Percentiles rank a stretch among this genome's conserved stretches.
These are phyloP conservation scores for Zygothrica quintamaculata DNA, from an alignment of 2,888 invertebrate genomes.

Conservation along the genomic window DNA sequence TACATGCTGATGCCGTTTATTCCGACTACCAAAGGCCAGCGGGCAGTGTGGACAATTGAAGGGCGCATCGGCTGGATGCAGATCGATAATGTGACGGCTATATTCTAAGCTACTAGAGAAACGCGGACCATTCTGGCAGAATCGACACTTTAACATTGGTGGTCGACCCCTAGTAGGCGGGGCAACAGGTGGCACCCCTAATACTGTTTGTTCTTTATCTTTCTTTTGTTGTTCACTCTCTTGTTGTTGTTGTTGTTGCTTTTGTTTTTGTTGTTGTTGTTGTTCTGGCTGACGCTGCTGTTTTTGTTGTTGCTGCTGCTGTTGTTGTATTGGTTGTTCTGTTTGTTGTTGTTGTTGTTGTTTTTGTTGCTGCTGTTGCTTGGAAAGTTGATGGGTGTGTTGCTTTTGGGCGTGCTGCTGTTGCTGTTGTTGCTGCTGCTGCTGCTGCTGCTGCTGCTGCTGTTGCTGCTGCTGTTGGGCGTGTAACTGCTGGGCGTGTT, in stretches of 20 bases:
- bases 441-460: constrained; percentile 24
- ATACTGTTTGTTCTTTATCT: constrained; percentile 69
- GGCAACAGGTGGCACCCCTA: constrained; percentile 35
- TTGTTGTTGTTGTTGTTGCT: constrained; percentile 44
- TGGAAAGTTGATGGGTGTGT: constrained; percentile 16
- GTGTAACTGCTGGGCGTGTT: constrained; percentile 14
- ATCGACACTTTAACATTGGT: constrained; percentile 76
- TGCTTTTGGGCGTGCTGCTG: constrained; percentile 28
- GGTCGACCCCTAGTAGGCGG: constrained; percentile 39
- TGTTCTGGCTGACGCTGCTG: constrained; percentile 4
- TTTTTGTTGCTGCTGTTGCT: constrained; percentile 41
- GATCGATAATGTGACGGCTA: constrained; percentile 80
- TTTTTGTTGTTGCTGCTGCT: constrained; percentile 25
- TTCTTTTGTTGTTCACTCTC: no score
- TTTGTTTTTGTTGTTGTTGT: constrained; percentile 13
- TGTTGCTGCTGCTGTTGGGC: constrained; percentile 1
- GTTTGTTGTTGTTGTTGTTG: constrained; percentile 29
- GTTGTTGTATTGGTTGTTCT: constrained; percentile 8
- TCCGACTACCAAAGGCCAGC: constrained; percentile 69
- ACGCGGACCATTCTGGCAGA: constrained; percentile 81
- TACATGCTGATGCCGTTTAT: constrained; percentile 78
- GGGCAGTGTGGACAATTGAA: constrained; percentile 81
- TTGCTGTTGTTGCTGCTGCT: constrained; percentile 38
- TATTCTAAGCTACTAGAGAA: constrained; percentile 80
- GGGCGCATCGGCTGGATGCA: constrained; percentile 78